Percentiles rank a stretch among this genome's conserved stretches.
These are phyloP conservation scores for Ladona fulva DNA, from an alignment of 1,140 invertebrate species.

Conservation along the genomic window DNA sequence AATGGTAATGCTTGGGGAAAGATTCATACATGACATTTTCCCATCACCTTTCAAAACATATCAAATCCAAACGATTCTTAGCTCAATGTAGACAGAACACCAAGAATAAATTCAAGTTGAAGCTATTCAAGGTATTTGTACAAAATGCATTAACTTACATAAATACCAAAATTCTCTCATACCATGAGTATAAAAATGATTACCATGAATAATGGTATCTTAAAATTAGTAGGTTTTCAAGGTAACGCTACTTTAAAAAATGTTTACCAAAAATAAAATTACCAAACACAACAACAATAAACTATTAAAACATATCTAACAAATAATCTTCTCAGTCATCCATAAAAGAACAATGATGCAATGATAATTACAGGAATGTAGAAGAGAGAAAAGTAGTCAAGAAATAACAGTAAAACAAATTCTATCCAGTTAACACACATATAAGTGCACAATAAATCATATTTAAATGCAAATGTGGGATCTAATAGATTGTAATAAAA, in stretches of 20 bases:
- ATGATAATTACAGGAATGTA: background rate
- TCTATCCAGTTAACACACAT: background rate
- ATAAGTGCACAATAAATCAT: background rate
- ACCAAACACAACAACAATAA: background rate
- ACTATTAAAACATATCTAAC: slow-evolving; percentile 2
- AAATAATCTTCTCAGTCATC: background rate
- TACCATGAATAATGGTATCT: background rate
- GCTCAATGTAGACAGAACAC: background rate
- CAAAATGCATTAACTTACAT: background rate
- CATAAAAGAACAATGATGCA: background rate
- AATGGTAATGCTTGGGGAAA: background rate
- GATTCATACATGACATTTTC: background rate
- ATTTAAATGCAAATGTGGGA: background rate
- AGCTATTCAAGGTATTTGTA: background rate
- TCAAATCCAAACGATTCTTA: background rate
- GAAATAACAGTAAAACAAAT: background rate
- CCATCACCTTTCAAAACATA: background rate
- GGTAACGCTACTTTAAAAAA: background rate
- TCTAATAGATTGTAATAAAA: background rate
- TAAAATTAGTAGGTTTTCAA: background rate
- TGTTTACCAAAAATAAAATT: background rate
- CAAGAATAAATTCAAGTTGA: background rate
- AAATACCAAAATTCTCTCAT: background rate
- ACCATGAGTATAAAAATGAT: background rate
- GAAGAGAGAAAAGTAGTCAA: background rate